Evolutionary conservation across 2,888 invertebrate genomes (phyloP).

Genomic region (Seira musarum): DNA sequence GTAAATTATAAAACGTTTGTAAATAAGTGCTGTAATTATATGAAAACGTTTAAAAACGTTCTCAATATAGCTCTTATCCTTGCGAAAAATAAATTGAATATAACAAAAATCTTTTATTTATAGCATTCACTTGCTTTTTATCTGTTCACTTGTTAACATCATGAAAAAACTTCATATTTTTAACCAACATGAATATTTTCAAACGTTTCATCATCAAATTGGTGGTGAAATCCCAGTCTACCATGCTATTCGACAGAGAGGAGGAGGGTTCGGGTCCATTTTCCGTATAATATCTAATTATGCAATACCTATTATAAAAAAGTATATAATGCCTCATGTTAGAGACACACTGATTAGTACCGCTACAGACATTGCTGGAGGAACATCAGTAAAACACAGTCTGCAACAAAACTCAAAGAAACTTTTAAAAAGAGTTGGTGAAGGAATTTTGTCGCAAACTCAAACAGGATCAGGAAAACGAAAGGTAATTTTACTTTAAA

Average conservation of each 20-base stretch:
- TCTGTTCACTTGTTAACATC: neutral
- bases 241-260: conserved; percentile 18
- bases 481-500: neutral
- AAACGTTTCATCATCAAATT: conserved; percentile 12
- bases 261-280: conserved; percentile 23
- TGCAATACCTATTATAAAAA: conserved; percentile 23
- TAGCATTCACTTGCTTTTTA: neutral
- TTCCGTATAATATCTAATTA: conserved; percentile 23
- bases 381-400: neutral
- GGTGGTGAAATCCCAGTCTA: conserved; percentile 24
- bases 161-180: conserved; percentile 26
- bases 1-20: conserved; percentile 9
- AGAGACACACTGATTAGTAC: neutral
- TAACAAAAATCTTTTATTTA: neutral
- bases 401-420: conserved; percentile 24
- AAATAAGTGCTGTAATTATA: neutral
- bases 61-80: neutral
- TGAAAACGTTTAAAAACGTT: neutral
- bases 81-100: neutral
- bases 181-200: conserved; percentile 21
- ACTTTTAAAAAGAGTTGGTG: conserved; percentile 19
- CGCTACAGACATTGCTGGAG: neutral
- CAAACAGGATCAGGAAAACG: conserved; percentile 16
- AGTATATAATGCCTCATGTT: conserved; percentile 31
- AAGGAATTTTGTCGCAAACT: neutral